Evolutionary conservation across 2,888 invertebrate species (phyloP), one percentile per base, ranked within the genome.

Genomic region (Linyphia triangularis): DNA sequence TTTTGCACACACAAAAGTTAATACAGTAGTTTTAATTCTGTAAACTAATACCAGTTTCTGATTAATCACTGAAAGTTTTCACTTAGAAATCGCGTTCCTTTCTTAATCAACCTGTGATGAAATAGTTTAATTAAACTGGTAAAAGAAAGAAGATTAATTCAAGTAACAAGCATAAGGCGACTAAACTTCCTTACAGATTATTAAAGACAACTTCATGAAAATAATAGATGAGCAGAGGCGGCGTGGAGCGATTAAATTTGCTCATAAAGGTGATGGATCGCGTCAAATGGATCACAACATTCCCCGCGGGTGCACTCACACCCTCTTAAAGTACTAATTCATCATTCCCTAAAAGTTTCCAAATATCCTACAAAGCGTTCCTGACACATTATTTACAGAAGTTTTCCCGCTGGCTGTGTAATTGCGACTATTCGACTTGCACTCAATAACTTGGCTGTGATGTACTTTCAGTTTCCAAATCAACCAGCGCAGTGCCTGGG

Each of bases 271-370:
- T 81, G 81, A 81, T 81, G 81, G 81, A 81, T 81, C 69, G 19
- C 57, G 9, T 30, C 43, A 43, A 43, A 43, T 43, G 43, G 59
- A 59, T 57, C 57, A 70, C 57, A 81, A 81, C 57, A 69, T 59
- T 69, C 69, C 81, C 37, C 69, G 6, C n/a, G 69, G 81, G 81
- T 30, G 24, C 59, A 81, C 69, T 81, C 81, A 67, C 69, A 81
- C 81, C 51, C 40, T 81, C 81, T 81, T 81, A 81, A 81, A 81
- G 69, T 69, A 69, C 81, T 81, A 81, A 81, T 81, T 81, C 81
- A 81, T 81, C 81, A 81, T 70, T 19, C n/a, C 51, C 19, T 59
- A 57, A 81, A 69, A 70, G 57, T 59, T 37, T 70, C 65, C 57
- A 69, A 81, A 70, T 70, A 70, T 33, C n/a, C 51, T 33, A 26